A percentile compares a stretch with the other conserved stretches of the same genome.
These are phyloP conservation scores for Leptinotarsa tumamoca DNA, from an alignment of 2,888 invertebrate species.

Conservation along the genomic window DNA sequence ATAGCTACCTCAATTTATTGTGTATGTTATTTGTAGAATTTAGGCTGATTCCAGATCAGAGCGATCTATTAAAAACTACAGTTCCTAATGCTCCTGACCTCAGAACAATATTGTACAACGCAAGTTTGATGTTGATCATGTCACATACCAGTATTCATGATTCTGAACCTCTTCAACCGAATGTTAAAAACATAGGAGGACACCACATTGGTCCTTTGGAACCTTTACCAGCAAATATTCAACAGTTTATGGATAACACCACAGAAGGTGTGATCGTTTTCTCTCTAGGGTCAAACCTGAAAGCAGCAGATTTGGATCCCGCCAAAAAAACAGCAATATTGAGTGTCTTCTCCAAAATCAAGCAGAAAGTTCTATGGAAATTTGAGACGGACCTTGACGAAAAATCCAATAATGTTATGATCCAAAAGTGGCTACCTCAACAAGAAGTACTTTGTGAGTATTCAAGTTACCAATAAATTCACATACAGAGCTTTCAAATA, in stretches of 20 bases:
- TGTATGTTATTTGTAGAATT: conserved; percentile 28
- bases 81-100: conserved; percentile 53
- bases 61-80: conserved; percentile 49
- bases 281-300: conserved; percentile 73
- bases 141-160: conserved; percentile 69
- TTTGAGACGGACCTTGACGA: conserved; percentile 67
- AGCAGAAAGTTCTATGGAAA: conserved; percentile 77
- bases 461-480: neutral
- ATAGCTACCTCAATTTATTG: conserved; percentile 60
- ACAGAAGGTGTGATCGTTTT: conserved; percentile 71
- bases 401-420: conserved; percentile 64
- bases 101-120: conserved; percentile 52
- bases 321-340: conserved; percentile 69
- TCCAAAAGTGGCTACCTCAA: conserved; percentile 60
- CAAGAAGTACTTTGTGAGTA: conserved; percentile 55
- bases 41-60: conserved; percentile 39
- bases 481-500: too few species aligned
- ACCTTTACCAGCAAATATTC: conserved; percentile 63
- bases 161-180: conserved; percentile 69
- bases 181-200: conserved; percentile 72
- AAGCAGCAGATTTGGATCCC: conserved; percentile 69
- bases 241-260: conserved; percentile 69
- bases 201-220: conserved; percentile 63
- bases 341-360: conserved; percentile 71
- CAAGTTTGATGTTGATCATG: conserved; percentile 56